A percentile compares a stretch with the other conserved stretches of the same genome.
Conservation (phyloP, 1,140 invertebrate genomes). For the Drosophila nebulosa region DNA sequence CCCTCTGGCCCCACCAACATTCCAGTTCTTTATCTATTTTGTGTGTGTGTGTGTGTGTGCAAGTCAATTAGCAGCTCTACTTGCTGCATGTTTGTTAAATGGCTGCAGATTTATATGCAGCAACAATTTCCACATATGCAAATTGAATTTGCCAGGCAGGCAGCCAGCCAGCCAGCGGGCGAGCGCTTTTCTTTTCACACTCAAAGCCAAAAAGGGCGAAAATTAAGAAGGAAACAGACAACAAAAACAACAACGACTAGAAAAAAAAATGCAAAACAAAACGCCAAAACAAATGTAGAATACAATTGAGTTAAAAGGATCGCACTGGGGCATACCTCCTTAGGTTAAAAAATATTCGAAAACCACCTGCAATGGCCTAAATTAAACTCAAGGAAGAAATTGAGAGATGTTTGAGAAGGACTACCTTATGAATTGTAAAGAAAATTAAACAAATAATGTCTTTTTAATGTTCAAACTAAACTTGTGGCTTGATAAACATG, state of each 20-base stretch:
- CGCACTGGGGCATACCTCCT: background rate
- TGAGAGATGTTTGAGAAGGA: too few species aligned
- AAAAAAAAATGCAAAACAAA: conserved; percentile 4
- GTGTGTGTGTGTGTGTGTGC: conserved; percentile 1
- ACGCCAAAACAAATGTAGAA: conserved; percentile 31
- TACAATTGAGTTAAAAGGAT: background rate
- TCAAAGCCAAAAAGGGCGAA: conserved; percentile 48
- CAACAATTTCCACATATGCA: conserved; percentile 61
- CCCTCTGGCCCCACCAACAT: background rate
- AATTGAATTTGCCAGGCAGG: conserved; percentile 65
- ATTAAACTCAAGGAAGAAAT: too few species aligned
- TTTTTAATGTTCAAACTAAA: too few species aligned
- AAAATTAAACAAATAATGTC: too few species aligned
- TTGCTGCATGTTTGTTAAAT: conserved; percentile 60
- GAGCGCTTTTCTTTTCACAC: conserved; percentile 60
- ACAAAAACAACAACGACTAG: conserved; percentile 13
- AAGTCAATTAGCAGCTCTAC: conserved; percentile 71
- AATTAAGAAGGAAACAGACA: conserved; percentile 56
- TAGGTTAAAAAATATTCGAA: background rate
- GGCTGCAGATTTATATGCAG: conserved; percentile 48
- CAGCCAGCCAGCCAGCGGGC: conserved; percentile 35
- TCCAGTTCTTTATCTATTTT: background rate
- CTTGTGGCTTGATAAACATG: too few species aligned
- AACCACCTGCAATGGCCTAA: too few species aligned
- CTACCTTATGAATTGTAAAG: too few species aligned